A percentile compares a stretch with the other conserved stretches of the same genome.
Conservation (phyloP, 2,888 invertebrate genomes). For the Eristalis arbustorum region DNA sequence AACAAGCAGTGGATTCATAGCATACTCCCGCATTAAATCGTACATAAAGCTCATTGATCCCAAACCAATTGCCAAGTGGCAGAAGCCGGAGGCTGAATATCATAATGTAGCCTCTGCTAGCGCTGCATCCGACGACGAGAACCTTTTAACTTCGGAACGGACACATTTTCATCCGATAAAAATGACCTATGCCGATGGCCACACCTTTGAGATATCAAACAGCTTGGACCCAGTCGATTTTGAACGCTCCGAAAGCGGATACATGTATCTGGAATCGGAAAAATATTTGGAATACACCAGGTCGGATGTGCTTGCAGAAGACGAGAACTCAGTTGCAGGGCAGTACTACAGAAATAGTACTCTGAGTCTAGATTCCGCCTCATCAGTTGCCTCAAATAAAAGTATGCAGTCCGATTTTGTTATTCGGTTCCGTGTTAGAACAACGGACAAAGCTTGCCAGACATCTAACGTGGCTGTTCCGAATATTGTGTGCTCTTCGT, state of each 20-base stretch:
- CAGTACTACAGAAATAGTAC: conserved; percentile 36
- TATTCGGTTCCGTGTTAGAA: conserved; percentile 51
- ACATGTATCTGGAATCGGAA: conserved; percentile 82
- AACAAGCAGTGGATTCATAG: conserved; percentile 74
- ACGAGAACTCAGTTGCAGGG: conserved; percentile 67
- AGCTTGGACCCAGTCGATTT: conserved; percentile 85
- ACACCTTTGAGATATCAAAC: conserved; percentile 85
- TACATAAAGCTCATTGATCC: conserved; percentile 52
- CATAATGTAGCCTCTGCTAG: conserved; percentile 13
- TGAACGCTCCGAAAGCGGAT: conserved; percentile 85
- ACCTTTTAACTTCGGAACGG: conserved; percentile 87
- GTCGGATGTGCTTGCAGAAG: conserved; percentile 73
- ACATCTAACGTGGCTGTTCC: conserved; percentile 45
- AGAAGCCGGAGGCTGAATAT: conserved; percentile 59
- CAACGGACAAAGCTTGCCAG: conserved; percentile 59
- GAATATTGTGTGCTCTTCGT: conserved; percentile 29
- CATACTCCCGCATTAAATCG: conserved; percentile 74
- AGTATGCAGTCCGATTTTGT: conserved; percentile 56
- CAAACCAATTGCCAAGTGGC: conserved; percentile 29
- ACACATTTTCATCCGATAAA: conserved; percentile 93
- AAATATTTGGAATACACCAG: conserved; percentile 75
- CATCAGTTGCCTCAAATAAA: conserved; percentile 49
- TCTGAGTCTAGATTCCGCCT: conserved; percentile 33
- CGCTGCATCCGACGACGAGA: conserved; percentile 81
- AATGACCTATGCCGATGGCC: conserved; percentile 85